Percentiles rank a stretch among this genome's conserved stretches.
Evolutionary conservation across 2,113 vertebrate species (phyloP).

Genomic region (Upupa epops): DNA sequence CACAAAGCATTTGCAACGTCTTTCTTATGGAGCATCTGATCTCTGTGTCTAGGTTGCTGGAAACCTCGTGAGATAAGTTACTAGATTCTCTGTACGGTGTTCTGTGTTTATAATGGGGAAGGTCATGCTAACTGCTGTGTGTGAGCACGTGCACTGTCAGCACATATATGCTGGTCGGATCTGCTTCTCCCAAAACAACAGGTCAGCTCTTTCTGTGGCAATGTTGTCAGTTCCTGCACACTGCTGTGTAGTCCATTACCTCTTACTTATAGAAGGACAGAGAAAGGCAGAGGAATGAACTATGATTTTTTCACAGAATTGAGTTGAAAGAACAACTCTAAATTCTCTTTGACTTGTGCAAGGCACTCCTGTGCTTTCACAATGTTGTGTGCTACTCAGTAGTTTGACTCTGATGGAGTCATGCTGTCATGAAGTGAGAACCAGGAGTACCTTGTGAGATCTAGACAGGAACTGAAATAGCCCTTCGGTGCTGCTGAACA

Average conservation of each 20-base stretch:
- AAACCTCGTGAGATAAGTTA: background rate
- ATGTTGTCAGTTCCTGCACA: background rate
- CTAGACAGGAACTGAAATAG: background rate
- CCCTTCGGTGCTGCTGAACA: fast-evolving
- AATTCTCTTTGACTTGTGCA: background rate
- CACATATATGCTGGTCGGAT: background rate
- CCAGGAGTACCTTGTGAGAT: background rate
- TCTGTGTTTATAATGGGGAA: background rate
- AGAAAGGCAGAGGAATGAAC: background rate
- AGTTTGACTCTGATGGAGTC: background rate
- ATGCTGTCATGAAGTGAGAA: background rate
- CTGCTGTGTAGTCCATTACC: background rate
- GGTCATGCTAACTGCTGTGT: background rate
- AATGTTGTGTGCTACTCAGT: background rate
- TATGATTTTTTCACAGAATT: background rate
- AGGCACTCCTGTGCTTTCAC: background rate
- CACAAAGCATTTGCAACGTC: background rate
- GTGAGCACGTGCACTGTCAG: background rate
- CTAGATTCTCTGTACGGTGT: background rate
- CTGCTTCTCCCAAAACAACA: background rate
- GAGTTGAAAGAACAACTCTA: background rate
- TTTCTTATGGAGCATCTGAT: background rate
- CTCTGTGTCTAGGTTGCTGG: background rate
- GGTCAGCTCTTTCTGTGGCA: background rate
- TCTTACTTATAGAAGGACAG: background rate